Evolutionary conservation across 2,113 vertebrate genomes (phyloP).

Genomic region (Prolemur simus): DNA sequence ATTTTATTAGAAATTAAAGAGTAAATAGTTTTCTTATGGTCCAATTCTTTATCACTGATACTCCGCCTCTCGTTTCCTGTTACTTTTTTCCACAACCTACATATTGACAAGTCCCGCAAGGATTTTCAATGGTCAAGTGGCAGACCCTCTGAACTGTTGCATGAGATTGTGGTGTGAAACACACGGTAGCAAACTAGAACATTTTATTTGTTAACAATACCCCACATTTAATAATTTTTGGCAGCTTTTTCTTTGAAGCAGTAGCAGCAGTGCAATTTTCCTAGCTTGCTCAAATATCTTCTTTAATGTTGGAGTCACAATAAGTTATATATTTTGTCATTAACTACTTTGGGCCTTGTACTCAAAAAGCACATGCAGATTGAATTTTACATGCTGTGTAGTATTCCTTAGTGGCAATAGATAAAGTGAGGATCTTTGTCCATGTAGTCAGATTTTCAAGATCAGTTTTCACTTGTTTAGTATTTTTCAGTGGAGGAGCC

Average conservation of each 20-base stretch:
- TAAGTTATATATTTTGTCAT: neutral
- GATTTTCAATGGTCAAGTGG: neutral
- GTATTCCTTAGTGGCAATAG: neutral
- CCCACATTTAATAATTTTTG: neutral
- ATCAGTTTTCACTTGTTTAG: neutral
- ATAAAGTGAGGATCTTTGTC: neutral
- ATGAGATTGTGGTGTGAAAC: neutral
- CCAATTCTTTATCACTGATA: neutral
- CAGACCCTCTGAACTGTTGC: neutral
- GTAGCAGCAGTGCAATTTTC: neutral
- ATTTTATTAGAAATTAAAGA: slow-evolving; percentile 2
- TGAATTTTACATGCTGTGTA: neutral
- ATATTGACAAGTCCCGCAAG: slow-evolving; percentile 11
- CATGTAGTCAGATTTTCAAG: neutral
- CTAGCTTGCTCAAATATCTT: slow-evolving; percentile 38
- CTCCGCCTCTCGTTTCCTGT: neutral
- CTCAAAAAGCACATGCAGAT: slow-evolving; percentile 26
- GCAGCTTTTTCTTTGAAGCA: slow-evolving; percentile 13
- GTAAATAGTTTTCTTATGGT: neutral
- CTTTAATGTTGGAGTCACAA: neutral
- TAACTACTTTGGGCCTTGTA: neutral
- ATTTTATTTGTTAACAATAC: neutral
- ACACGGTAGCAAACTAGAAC: neutral
- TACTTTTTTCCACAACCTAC: neutral
- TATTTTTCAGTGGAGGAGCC: neutral